Base-by-base conservation (phyloP, 2,113 vertebrate species). In the Abramis brama region DNA sequence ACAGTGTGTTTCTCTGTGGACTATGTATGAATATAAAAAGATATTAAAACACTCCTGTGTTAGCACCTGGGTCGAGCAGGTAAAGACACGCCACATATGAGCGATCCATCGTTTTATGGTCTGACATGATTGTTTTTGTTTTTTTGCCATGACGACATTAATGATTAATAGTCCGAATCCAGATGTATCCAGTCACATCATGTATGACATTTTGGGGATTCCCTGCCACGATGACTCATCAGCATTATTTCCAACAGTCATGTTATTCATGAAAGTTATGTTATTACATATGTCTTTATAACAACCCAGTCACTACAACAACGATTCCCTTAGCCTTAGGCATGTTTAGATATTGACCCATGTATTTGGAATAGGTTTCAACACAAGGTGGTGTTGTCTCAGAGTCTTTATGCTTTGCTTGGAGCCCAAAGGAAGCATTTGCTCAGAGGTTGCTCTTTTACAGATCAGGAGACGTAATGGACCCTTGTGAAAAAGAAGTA, bases 331-430 rank as follows among this genome's bases (percentile, higher is more conserved):
- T 36, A 2, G 33, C 6, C 2, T 36, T 47, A 77, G 59, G n/a
- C 23, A 75, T 76, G 60, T 55, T 43, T 68, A 75, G 36, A 71
- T 52, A 47, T 60, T 80, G 39, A 57, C 74, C 82, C 43, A 15
- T 60, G n/a, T n/a, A 33, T 6, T 52, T 9, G 47, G 82, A 88
- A 66, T n/a, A 30, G 36, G 36, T 12, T 77, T 74, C 50, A 70
- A 85, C 85, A 89, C 85, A 86, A 87, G 85, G 82, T 87, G 88
- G 83, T 73, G 71, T 77, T 85, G 21, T 85, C 2, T 79, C 23
- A 60, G 75, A 87, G 66, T 76, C 52, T 78, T 85, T 81, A 39
- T 74, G 43, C 17, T 74, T 75, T 33, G 57, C 79, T 68, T 23
- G 27, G 78, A 50, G 59, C 27, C 78, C 25, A 68, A 17, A 21